A percentile compares a stretch with the other conserved stretches of the same genome.
Conservation (phyloP, 2,113 vertebrate species). For the Gymnogyps californianus region DNA sequence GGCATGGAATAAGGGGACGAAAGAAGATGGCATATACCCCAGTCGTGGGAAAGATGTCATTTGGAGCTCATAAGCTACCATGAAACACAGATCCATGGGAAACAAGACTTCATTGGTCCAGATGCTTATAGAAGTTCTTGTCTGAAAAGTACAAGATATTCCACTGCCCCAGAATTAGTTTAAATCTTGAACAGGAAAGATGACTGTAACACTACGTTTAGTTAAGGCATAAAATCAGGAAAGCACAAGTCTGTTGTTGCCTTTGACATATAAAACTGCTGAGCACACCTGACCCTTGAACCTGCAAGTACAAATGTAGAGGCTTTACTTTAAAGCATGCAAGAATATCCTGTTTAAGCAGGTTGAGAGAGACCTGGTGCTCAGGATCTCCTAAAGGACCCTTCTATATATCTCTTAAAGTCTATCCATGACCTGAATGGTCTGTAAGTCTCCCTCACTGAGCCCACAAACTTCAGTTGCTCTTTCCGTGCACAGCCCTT, state of each 20-base stretch:
- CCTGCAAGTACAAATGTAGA: background rate
- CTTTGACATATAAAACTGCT: background rate
- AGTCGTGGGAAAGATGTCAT: rapidly evolving
- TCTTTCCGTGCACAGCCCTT: background rate
- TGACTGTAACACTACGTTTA: background rate
- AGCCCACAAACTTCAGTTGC: background rate
- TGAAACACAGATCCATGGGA: background rate
- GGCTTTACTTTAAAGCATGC: background rate
- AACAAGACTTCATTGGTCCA: background rate
- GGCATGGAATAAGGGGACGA: background rate
- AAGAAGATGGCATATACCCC: background rate
- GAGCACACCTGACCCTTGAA: background rate
- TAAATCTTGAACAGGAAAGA: background rate
- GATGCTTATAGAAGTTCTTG: background rate
- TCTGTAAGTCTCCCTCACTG: background rate
- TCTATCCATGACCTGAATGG: background rate
- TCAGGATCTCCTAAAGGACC: background rate
- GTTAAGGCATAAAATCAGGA: background rate
- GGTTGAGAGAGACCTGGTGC: background rate
- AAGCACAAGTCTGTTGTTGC: background rate
- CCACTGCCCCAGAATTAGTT: background rate
- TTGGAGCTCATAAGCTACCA: background rate
- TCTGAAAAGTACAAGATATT: background rate
- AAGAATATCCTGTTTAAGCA: background rate
- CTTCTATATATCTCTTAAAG: background rate